Base-by-base conservation (phyloP, 2,888 invertebrate genomes). In the Hemaris fuciformis region DNA sequence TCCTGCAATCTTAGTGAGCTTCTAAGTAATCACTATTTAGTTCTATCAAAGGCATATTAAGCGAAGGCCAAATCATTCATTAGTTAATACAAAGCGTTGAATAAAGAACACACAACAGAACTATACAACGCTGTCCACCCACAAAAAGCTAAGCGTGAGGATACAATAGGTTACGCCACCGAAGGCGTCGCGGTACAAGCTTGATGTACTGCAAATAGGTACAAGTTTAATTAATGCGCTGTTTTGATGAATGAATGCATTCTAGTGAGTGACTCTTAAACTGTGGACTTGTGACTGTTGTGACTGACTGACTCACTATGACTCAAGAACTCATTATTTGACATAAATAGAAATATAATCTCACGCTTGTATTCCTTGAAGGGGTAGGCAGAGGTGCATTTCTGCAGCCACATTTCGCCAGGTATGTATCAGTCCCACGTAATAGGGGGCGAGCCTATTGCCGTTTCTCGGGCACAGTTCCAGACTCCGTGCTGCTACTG, bases 81-180 rank as follows among this genome's bases (percentile, higher is more conserved):
- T 38, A 38, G 38, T 25, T n/a, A 27, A 48, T 25, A 27, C 25
- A 25, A 48, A 48, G 7, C 48, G n/a, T 22, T 27, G 27, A 27
- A 48, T 23, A 22, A 3, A 43, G 43, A 20, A 20, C 20, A 18
- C 6, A 20, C 15, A 48, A 48, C 48, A 48, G 27, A 46, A 46
- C 46, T 46, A 46, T 27, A 48, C 27, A 27, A 48, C 8, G 48
- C 48, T 48, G 48, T 48, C 48, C 48, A 48, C 48, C 48, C 48
- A 48, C 48, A 48, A 48, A 48, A 48, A 48, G 27, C 15, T 3
- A 15, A n/a, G 27, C 48, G 48, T 15, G 25, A 48, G 48, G 48
- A 48, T 48, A 27, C 48, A 48, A 48, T 48, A n/a, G 48, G 15
- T 48, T 48, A n/a, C 48, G 25, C 25, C 48, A 48, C 18, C 2